phyloP scores from a whole-genome alignment of 2,113 vertebrate genomes.

The Columbina picui region DNA sequence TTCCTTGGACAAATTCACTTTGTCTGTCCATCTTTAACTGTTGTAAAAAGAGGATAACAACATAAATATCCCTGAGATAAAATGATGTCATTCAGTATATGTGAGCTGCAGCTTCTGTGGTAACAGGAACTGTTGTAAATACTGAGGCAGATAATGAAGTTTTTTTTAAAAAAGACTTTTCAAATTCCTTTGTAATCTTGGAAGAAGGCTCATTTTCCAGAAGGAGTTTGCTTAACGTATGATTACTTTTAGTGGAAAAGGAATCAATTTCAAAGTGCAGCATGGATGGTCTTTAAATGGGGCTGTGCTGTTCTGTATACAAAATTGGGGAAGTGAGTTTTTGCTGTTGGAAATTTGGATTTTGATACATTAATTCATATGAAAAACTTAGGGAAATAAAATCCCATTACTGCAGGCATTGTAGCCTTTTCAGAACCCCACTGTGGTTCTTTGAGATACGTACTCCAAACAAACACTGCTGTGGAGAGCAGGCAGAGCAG shows the following conservation, averaged over 20 bases:
- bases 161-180: neutral
- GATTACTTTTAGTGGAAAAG: neutral
- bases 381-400: neutral
- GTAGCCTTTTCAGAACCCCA: neutral
- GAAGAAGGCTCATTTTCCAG: neutral
- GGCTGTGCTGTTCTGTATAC: neutral
- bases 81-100: neutral
- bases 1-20: neutral
- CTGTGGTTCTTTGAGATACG: neutral
- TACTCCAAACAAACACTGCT: neutral
- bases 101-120: neutral
- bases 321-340: neutral
- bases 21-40: neutral
- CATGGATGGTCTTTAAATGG: neutral
- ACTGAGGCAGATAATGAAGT: neutral
- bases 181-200: neutral
- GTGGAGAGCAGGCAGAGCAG: neutral
- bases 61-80: too few species aligned
- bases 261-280: neutral
- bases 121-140: neutral
- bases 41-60: neutral
- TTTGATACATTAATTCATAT: neutral
- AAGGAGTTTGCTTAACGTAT: neutral
- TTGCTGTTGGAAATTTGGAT: neutral
- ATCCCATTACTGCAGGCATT: neutral